phyloP scores from a whole-genome alignment of 1,140 invertebrate genomes.

The Colletes gigas region DNA sequence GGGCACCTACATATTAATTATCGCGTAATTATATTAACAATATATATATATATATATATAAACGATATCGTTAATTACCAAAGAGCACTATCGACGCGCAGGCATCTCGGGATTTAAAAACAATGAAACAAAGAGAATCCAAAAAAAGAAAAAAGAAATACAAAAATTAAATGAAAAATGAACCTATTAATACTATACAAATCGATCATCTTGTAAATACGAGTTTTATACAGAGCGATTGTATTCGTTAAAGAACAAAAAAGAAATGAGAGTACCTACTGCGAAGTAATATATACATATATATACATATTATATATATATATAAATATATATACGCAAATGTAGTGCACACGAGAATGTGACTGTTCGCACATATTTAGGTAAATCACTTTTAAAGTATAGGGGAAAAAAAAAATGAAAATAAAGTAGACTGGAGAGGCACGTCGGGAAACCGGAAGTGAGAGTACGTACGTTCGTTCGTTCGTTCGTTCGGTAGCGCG shows the following conservation, averaged over 20 bases:
- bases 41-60: conserved; percentile 8
- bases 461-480: conserved; percentile 52
- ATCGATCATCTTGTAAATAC: conserved; percentile 79
- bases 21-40: conserved; percentile 42
- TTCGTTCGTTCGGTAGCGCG: conserved; percentile 45
- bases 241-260: conserved; percentile 75
- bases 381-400: conserved; percentile 74
- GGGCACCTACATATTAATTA: conserved; percentile 45
- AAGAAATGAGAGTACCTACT: conserved; percentile 68
- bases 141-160: conserved; percentile 19
- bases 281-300: conserved; percentile 70
- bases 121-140: conserved; percentile 5
- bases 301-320: conserved; percentile 61
- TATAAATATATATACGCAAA: conserved; percentile 70
- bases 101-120: conserved; percentile 43
- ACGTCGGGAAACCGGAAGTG: conserved; percentile 47
- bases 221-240: conserved; percentile 81
- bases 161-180: conserved; percentile 14
- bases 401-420: conserved; percentile 58
- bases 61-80: conserved; percentile 64
- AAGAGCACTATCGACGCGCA: conserved; percentile 60
- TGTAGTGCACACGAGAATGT: conserved; percentile 66
- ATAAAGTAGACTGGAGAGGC: conserved; percentile 61
- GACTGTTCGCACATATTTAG: conserved; percentile 69
- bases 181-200: conserved; percentile 67